Conservation (phyloP, 2,113 vertebrate species). For the Astur gentilis region DNA sequence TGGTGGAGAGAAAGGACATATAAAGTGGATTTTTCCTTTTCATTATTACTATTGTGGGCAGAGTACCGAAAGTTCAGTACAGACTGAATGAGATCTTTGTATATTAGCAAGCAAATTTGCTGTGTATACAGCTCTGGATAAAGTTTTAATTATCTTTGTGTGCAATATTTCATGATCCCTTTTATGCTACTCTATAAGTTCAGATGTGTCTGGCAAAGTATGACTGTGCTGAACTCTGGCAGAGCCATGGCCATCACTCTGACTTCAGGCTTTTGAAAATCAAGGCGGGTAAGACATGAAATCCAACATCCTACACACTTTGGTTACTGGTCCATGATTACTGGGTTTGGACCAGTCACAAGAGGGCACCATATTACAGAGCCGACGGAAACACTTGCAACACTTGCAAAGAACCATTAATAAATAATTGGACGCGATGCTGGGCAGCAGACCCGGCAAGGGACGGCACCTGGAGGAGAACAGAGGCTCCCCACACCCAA, state of each 20-base stretch:
- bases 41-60: background rate
- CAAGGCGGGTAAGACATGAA: background rate
- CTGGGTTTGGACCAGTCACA: background rate
- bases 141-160: background rate
- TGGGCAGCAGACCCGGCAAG: background rate
- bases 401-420: background rate
- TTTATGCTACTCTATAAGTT: background rate
- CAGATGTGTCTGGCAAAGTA: background rate
- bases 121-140: background rate
- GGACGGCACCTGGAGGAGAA: background rate
- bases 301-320: background rate
- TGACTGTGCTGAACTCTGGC: background rate
- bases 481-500: background rate
- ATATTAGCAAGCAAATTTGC: background rate
- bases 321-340: accelerated
- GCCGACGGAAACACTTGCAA: background rate
- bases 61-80: background rate
- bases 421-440: background rate
- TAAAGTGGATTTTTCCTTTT: background rate
- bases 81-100: background rate
- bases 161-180: background rate
- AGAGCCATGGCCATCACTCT: background rate
- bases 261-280: background rate
- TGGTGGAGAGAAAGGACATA: background rate
- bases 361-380: conserved; percentile 57